phyloP scores from a whole-genome alignment of 2,113 vertebrate genomes.

The Hymenochirus boettgeri region DNA sequence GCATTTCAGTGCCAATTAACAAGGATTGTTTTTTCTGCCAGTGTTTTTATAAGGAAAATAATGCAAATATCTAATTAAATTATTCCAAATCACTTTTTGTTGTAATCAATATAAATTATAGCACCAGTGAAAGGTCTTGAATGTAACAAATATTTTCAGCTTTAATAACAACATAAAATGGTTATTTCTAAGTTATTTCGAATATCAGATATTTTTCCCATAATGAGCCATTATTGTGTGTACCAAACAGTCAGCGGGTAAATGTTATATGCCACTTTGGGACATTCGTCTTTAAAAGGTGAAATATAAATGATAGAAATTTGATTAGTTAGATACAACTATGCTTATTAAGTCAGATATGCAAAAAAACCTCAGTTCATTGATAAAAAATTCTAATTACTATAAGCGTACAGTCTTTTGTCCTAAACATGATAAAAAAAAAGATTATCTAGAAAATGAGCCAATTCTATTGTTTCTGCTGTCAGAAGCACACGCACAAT shows the following conservation, averaged over 20 bases:
- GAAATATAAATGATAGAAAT: neutral
- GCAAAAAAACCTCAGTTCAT: constrained; percentile 22
- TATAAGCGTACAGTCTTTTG: constrained; percentile 20
- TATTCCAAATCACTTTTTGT: no score
- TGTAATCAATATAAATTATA: no score
- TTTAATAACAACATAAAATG: no score
- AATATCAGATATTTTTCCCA: no score
- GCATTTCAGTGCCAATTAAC: no score
- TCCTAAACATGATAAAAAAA: constrained; percentile 16
- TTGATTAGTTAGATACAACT: neutral
- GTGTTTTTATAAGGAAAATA: no score
- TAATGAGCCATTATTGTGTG: no score
- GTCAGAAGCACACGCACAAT: constrained; percentile 27
- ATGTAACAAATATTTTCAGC: no score
- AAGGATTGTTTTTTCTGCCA: no score
- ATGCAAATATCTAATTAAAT: no score
- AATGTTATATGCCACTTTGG: neutral
- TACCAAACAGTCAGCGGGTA: neutral
- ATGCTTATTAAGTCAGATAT: constrained; percentile 27
- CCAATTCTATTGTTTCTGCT: constrained; percentile 17
- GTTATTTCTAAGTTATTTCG: no score
- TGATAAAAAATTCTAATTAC: constrained; percentile 40
- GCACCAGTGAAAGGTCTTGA: no score
- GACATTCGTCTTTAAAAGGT: neutral
- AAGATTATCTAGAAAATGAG: constrained; percentile 32